phyloP scores from a whole-genome alignment of 1,140 invertebrate species.

The Nomia melanderi region DNA sequence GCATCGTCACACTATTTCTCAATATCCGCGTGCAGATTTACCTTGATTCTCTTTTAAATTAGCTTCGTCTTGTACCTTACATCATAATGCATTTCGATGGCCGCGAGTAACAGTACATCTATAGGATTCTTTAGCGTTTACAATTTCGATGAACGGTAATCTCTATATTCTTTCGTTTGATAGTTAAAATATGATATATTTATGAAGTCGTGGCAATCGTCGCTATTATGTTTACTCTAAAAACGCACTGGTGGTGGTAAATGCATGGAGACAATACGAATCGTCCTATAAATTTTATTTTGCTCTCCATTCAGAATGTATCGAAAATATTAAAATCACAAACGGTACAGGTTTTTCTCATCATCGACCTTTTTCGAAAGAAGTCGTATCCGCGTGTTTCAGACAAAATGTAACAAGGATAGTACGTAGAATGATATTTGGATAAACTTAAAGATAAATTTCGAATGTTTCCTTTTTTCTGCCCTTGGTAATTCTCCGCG shows the following conservation, averaged over 20 bases:
- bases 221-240: slow-evolving; percentile 1
- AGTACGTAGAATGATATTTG: slow-evolving; percentile 38
- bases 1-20: slow-evolving; percentile 35
- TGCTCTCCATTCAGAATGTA: slow-evolving; percentile 38
- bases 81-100: slow-evolving; percentile 18
- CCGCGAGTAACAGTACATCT: slow-evolving; percentile 27
- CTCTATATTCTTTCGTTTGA: slow-evolving; percentile 49
- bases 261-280: slow-evolving; percentile 31
- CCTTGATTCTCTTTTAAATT: slow-evolving; percentile 34
- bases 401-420: slow-evolving; percentile 21
- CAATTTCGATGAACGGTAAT: slow-evolving; percentile 55
- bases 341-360: slow-evolving; percentile 25
- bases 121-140: slow-evolving; percentile 49
- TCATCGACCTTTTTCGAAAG: slow-evolving; percentile 24
- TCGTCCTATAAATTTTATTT: slow-evolving; percentile 33
- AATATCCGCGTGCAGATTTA: slow-evolving; percentile 22
- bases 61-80: slow-evolving; percentile 40
- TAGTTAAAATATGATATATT: slow-evolving; percentile 68
- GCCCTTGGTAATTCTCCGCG: slow-evolving; percentile 34
- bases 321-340: slow-evolving; percentile 29
- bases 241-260: slow-evolving; percentile 15
- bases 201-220: slow-evolving; percentile 42
- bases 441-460: slow-evolving; percentile 37
- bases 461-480: slow-evolving; percentile 27
- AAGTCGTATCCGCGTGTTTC: slow-evolving; percentile 19